Evolutionary conservation across 2,888 invertebrate genomes (phyloP), one percentile per base, ranked within the genome.

Genomic region (Cosmia trapezina): DNA sequence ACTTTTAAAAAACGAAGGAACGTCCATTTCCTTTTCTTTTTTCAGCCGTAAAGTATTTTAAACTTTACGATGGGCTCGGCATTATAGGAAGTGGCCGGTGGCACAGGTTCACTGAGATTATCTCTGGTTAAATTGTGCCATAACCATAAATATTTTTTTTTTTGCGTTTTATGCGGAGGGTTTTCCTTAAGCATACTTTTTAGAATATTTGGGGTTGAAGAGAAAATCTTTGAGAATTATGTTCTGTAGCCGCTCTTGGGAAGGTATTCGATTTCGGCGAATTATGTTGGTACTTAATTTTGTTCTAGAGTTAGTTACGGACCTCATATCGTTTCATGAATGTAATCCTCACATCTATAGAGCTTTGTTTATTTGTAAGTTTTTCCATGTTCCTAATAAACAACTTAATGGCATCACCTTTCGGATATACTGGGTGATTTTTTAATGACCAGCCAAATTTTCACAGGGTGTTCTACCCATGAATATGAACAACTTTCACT

Each of bases 141-240:
- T 89, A 86, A 89, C 85, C 87, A 83, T 89, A 89, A 89, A 85
- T 89, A 85, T 86, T 78, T 83, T 83, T 83, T 83, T 66, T 76
- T 78, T 70, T 75, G 73, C 53, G 33, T 81, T 80, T 77, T 81
- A 37, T 77, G 59, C 60, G 43, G 53, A 76, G 57, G 74, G 68
- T 73, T 75, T 81, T 81, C 67, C 79, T 80, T 77, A 63, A 62
- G 80, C 76, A 80, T 76, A 77, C 70, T 85, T 78, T 84, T 77
- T 68, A 73, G 45, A 72, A 79, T 79, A 76, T 85, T 77, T 79
- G 57, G 60, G 73, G 51, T 64, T 70, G 64, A 67, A 66, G 62
- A 63, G 70, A 61, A 66, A 71, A 62, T 71, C 63, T 77, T 76
- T 75, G 49, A 57, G 70, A 79, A 70, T 81, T 74, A 65, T 64